Evolutionary conservation across 2,113 vertebrate genomes (phyloP), one percentile per base, ranked within the genome.

Genomic region (Herpetotheres cachinnans): DNA sequence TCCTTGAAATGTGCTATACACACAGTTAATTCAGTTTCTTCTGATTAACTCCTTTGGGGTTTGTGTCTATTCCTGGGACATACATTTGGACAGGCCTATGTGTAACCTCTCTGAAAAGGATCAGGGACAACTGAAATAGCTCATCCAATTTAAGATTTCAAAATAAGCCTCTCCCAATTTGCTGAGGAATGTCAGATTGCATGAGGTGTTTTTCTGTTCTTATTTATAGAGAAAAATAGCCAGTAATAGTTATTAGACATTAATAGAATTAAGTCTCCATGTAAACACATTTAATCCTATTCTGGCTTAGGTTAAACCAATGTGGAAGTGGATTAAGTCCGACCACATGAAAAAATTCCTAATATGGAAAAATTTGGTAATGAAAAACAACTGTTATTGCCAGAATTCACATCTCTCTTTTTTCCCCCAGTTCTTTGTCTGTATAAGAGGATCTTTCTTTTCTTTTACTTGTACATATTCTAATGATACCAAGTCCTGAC

Each of bases 251-350:
- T 86, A 80, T 55, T 83, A 73, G 76, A 62, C 67, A 70, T 86
- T 66, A 90, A 77, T 73, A 77, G 44, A 95, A 96, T 90, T 95
- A 91, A 78, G 40, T 73, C 5, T 83, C 38, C 22, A 16, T 94
- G 50, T 86, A 86, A 94, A 74, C 82, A 89, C 29, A 74, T 93
- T 90, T 90, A 91, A 81, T 95, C 63, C 80, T 86, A 30, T 73
- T 93, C 63, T 95, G 86, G 0, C 3, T 86, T 91, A 66, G 25
- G 50, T 84, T 96, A 66, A 95, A 78, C 34, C 50, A 46, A 38
- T 65, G 61, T 93, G 55, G 56, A 94, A 82, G 40, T 72, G 30
- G 54, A 95, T 89, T 78, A 94, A 86, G 83, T 94, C 54, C 80
- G 95, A 30, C 5, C 32, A 34, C 72, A 83, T 38, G 42, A 92